A percentile compares a stretch with the other conserved stretches of the same genome.
phyloP scores from a whole-genome alignment of 2,797 vertebrate genomes.

The Clarias fuscus region DNA sequence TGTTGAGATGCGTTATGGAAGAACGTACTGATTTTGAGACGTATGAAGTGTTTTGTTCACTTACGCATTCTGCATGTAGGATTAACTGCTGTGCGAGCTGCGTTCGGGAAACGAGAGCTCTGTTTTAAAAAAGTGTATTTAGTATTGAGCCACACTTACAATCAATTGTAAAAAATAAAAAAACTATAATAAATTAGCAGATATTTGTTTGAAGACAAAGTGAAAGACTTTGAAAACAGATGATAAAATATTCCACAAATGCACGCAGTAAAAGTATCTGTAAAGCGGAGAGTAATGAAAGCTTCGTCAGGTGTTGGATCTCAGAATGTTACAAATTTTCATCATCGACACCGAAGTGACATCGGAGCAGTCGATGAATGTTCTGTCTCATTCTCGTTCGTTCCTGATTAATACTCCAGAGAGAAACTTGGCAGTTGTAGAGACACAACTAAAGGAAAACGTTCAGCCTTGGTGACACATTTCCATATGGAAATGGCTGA shows the following conservation, averaged over 20 bases:
- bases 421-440: not conserved
- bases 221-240: not conserved
- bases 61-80: too few species aligned
- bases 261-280: not conserved
- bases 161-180: too few species aligned
- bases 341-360: slow-evolving; percentile 18
- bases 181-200: not conserved
- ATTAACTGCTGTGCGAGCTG: too few species aligned
- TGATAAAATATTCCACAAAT: slow-evolving; percentile 8
- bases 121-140: too few species aligned
- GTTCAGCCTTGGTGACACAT: not conserved
- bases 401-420: slow-evolving; percentile 8
- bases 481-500: slow-evolving; percentile 23
- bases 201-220: not conserved
- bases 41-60: too few species aligned
- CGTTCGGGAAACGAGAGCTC: too few species aligned
- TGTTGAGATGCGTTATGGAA: too few species aligned
- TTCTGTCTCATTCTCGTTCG: slow-evolving; percentile 10
- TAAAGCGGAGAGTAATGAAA: not conserved
- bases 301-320: not conserved
- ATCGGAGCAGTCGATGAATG: slow-evolving; percentile 43
- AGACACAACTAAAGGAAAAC: not conserved
- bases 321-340: not conserved
- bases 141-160: too few species aligned
- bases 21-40: too few species aligned